Evolutionary conservation across 2,888 invertebrate species (phyloP), one percentile per base, ranked within the genome.

Genomic region (Apeira syringaria): DNA sequence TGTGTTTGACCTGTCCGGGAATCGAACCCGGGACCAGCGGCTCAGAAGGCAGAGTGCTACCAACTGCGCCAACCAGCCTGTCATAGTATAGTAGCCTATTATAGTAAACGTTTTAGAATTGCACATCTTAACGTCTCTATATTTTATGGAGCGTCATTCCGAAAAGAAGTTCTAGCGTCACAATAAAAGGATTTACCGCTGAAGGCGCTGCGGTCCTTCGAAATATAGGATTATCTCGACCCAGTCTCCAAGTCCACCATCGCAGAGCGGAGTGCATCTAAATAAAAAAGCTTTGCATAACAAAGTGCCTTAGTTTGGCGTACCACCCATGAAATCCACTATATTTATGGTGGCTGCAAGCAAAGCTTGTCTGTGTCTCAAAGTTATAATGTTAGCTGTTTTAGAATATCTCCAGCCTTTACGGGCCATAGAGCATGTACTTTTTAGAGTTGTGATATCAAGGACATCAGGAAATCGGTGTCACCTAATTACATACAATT

Each of bases 281-380:
- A 48, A 43, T 36, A 43, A 36, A 32, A 35, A 24, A 39, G 39
- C 22, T 48, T 47, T 43, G 49, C 39, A 48, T 48, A 39, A 41
- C 43, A 38, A 43, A 48, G 36, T 36, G 20, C 32, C 37, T 44
- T 24, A 44, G 40, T 52, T 42, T 43, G 36, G 32, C 44, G 30
- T 36, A 43, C 31, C 29, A 24, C 27, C 47, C 35, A 40, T 48
- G 40, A 53, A 47, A 44, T 43, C 17, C 33, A 38, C 28, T 44
- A 18, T 37, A 29, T 44, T 44, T 44, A 38, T 29, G 38, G 13
- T 25, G 9, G 22, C 11, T 31, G 25, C 29, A 26, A 30, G 11
- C 9, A 30, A 24, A 31, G 12, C 9, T 30, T 22, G 22, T 37
- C 37, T 17, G 37, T 32, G 25, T 8, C 33, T 17, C 29, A 28